Percentiles rank a stretch among this genome's conserved stretches.
Conservation (phyloP, 2,113 vertebrate genomes). For the Petrocephalus microphthalmus region DNA sequence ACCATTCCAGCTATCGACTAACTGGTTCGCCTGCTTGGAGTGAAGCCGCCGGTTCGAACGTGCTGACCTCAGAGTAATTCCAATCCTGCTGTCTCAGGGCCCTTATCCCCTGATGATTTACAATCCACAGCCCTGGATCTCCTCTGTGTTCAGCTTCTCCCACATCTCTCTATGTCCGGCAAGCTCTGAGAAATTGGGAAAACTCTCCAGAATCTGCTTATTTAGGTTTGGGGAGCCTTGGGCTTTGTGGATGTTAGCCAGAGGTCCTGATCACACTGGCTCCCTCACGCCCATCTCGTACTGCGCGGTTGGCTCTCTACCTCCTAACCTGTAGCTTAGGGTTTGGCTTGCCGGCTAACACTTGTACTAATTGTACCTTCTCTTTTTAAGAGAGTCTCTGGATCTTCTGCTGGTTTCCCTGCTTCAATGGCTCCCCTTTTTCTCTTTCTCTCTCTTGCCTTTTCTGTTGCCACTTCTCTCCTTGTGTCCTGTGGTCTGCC, state of each 20-base stretch:
- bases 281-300: not conserved
- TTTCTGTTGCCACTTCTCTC: slow-evolving; percentile 60
- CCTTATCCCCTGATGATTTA: not conserved
- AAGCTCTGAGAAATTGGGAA: not conserved
- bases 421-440: slow-evolving; percentile 81
- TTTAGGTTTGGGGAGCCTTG: not conserved
- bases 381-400: not conserved
- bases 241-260: not conserved
- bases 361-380: slow-evolving; percentile 4
- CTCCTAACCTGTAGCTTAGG: not conserved
- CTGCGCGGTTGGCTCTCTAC: not conserved
- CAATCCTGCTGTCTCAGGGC: not conserved
- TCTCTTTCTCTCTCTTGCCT: slow-evolving; percentile 58
- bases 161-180: not conserved
- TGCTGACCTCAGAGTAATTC: not conserved
- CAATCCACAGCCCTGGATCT: not conserved
- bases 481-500: slow-evolving; percentile 55
- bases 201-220: not conserved
- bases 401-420: slow-evolving; percentile 57
- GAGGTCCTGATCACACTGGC: not conserved
- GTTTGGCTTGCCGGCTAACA: slow-evolving; percentile 7
- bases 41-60: not conserved
- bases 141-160: not conserved
- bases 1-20: not conserved
- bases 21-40: not conserved